A percentile compares a stretch with the other conserved stretches of the same genome.
phyloP scores from a whole-genome alignment of 2,888 invertebrate species.

The Gastrophysa polygoni region DNA sequence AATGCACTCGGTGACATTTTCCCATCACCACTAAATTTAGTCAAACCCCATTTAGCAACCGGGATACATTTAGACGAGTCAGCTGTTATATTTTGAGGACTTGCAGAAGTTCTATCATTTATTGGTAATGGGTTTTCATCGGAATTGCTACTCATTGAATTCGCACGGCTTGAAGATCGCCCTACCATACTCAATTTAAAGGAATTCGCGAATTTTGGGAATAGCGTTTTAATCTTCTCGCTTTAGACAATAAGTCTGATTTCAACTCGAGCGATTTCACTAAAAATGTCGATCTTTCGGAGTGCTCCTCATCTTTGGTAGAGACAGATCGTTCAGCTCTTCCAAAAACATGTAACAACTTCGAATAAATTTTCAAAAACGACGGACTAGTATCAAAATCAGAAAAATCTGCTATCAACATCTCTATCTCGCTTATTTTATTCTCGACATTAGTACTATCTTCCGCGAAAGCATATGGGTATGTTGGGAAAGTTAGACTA shows the following conservation, averaged over 20 bases:
- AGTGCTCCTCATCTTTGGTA: too few relatives aligned
- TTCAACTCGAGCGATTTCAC: not conserved
- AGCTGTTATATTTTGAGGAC: too few relatives aligned
- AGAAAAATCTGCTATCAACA: not conserved
- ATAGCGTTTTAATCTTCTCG: not conserved
- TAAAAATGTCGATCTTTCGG: too few relatives aligned
- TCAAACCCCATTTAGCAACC: not conserved
- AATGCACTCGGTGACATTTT: not conserved
- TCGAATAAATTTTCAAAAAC: not conserved
- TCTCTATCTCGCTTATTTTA: not conserved
- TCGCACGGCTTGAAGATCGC: not conserved
- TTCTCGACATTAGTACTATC: not conserved
- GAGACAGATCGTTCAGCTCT: too few relatives aligned
- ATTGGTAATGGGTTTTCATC: not conserved
- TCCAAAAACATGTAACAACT: too few relatives aligned
- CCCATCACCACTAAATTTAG: not conserved
- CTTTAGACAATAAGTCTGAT: not conserved
- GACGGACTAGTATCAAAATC: not conserved
- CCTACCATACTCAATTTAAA: not conserved
- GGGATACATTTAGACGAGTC: not conserved
- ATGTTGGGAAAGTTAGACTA: conserved; percentile 7
- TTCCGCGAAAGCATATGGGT: conserved; percentile 12
- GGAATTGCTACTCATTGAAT: not conserved
- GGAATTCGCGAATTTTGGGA: not conserved
- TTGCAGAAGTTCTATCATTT: too few relatives aligned